Conservation (phyloP, 2,888 invertebrate genomes). For the Lithophane semibrunnea region DNA sequence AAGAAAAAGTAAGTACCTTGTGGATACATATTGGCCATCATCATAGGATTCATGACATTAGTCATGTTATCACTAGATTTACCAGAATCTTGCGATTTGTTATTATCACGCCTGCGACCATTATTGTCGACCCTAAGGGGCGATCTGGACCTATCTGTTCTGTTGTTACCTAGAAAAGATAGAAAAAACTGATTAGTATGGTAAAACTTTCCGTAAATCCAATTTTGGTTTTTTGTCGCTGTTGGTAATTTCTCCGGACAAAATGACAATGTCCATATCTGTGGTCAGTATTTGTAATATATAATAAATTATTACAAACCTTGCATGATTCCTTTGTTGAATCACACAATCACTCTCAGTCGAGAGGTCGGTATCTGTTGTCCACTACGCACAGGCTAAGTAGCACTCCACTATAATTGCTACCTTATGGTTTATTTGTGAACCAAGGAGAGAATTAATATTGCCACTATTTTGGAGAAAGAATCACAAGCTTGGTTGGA, state of each 20-base stretch:
- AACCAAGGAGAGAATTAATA: too few species aligned
- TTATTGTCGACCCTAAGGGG: conserved; percentile 75
- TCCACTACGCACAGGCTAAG: background rate
- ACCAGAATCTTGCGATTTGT: conserved; percentile 70
- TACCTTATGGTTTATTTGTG: conserved; percentile 1
- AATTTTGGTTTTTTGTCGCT: background rate
- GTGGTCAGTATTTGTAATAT: background rate
- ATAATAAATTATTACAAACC: conserved; percentile 26
- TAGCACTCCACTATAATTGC: background rate
- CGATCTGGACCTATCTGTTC: conserved; percentile 82
- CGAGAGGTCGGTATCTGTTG: background rate
- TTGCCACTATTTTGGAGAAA: background rate
- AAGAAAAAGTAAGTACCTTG: conserved; percentile 75
- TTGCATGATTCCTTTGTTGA: conserved; percentile 39
- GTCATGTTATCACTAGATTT: conserved; percentile 67
- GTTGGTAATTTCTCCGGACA: background rate
- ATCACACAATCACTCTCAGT: conserved; percentile 6
- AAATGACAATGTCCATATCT: background rate
- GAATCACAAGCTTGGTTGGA: background rate
- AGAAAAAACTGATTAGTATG: background rate
- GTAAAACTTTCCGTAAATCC: too few species aligned
- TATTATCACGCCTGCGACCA: conserved; percentile 75
- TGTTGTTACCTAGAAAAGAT: conserved; percentile 57
- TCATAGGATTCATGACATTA: conserved; percentile 82
- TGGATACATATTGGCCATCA: conserved; percentile 85